Conservation (phyloP, 2,797 vertebrate genomes). For the Novumbra hubbsi region DNA sequence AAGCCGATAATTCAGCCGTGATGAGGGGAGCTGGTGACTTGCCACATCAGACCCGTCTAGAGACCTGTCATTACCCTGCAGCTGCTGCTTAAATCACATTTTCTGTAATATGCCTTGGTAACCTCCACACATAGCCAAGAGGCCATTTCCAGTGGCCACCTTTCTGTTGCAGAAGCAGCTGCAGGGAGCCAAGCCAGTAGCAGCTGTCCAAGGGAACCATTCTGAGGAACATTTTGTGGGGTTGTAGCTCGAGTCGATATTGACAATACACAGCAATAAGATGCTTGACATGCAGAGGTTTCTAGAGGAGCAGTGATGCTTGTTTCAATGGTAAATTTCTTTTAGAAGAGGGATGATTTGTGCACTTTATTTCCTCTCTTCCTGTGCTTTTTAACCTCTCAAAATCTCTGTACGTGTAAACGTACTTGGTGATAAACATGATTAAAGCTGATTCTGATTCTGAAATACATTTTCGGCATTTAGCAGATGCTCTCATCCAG, state of each 20-base stretch:
- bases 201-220: neutral
- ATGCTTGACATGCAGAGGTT: neutral
- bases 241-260: neutral
- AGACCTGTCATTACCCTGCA: constrained; percentile 28
- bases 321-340: neutral
- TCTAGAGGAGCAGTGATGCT: too few species aligned
- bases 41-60: neutral
- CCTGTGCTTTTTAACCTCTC: neutral
- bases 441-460: too few species aligned
- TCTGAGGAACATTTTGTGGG: neutral
- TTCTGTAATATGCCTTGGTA: neutral
- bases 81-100: neutral
- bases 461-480: neutral
- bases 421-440: too few species aligned
- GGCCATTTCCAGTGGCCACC: neutral
- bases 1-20: neutral
- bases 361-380: constrained; percentile 19
- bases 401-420: too few species aligned
- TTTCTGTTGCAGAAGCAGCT: neutral
- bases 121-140: neutral
- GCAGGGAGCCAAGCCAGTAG: neutral
- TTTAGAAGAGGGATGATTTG: constrained; percentile 27
- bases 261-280: neutral
- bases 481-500: too few species aligned
- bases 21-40: constrained; percentile 14